These are phyloP conservation scores for Timandra comae DNA, from an alignment of 2,888 invertebrate species.

Conservation along the genomic window DNA sequence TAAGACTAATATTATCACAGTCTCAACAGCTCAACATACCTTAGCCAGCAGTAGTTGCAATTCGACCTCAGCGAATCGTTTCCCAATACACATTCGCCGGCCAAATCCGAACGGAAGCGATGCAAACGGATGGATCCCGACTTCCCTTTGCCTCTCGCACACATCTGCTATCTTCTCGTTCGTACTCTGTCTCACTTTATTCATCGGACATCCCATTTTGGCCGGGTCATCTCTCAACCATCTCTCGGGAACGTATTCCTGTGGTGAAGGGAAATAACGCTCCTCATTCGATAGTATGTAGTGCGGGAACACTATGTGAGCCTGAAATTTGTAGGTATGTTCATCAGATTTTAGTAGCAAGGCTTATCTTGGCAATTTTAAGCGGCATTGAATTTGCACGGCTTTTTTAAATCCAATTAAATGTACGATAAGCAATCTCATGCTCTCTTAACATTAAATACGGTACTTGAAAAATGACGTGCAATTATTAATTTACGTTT, in stretches of 20 bases:
- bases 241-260: constrained; percentile 84
- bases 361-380: too few relatives aligned
- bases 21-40: constrained; percentile 52
- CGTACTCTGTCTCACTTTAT: constrained; percentile 12
- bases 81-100: constrained; percentile 85
- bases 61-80: constrained; percentile 88
- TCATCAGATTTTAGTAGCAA: constrained; percentile 1
- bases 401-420: too few relatives aligned
- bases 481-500: too few relatives aligned
- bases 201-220: constrained; percentile 9
- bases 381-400: too few relatives aligned
- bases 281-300: constrained; percentile 84
- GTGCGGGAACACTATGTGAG: constrained; percentile 87
- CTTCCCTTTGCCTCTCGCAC: constrained; percentile 67
- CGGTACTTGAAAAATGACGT: too few relatives aligned
- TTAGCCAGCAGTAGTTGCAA: constrained; percentile 84
- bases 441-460: too few relatives aligned
- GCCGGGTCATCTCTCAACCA: constrained; percentile 79
- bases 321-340: constrained; percentile 77
- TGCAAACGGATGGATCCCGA: constrained; percentile 83
- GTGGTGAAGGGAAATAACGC: constrained; percentile 83
- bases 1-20: neutral
- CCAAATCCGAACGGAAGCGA: constrained; percentile 87
- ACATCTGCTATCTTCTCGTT: constrained; percentile 30
- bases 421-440: too few relatives aligned